A percentile compares a stretch with the other conserved stretches of the same genome.
These are phyloP conservation scores for Tylochromis polylepis DNA, from an alignment of 2,113 vertebrate species.

Conservation along the genomic window DNA sequence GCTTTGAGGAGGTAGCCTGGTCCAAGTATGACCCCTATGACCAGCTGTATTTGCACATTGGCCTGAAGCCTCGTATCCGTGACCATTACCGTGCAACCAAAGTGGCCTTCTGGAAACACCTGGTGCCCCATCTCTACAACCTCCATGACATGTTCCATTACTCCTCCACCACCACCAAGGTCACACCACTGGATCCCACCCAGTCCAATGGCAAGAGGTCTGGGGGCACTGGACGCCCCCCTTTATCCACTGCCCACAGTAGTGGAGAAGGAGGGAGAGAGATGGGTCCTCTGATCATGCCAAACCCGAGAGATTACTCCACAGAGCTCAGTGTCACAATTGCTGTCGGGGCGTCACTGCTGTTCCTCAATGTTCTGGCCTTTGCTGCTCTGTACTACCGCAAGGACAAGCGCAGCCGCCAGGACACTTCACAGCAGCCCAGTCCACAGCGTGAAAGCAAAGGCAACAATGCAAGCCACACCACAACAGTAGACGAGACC, in stretches of 20 bases:
- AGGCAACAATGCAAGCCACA: constrained; percentile 80
- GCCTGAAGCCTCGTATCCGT: constrained; percentile 92
- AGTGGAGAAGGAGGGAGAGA: constrained; percentile 79
- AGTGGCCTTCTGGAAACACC: constrained; percentile 98
- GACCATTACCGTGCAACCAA: constrained; percentile 98
- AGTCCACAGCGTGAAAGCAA: constrained; percentile 82
- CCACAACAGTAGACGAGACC: constrained; percentile 80
- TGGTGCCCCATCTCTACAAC: constrained; percentile 97
- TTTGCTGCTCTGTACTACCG: constrained; percentile 98
- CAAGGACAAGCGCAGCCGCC: constrained; percentile 91
- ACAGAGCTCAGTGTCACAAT: constrained; percentile 98
- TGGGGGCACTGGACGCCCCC: constrained; percentile 81
- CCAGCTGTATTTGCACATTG: constrained; percentile 96
- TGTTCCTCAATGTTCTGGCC: constrained; percentile 96
- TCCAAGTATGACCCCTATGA: constrained; percentile 96
- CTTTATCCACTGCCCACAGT: constrained; percentile 83
- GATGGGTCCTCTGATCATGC: constrained; percentile 85
- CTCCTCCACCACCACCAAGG: constrained; percentile 93
- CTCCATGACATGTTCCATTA: constrained; percentile 98
- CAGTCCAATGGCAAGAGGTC: constrained; percentile 85
- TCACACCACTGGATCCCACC: constrained; percentile 89
- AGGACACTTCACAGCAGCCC: constrained; percentile 83
- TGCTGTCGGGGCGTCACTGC: constrained; percentile 91
- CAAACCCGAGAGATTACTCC: constrained; percentile 96
- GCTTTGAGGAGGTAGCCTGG: constrained; percentile 98